These are phyloP conservation scores for Pelmatolapia mariae DNA, from an alignment of 2,113 vertebrate species.

Conservation along the genomic window DNA sequence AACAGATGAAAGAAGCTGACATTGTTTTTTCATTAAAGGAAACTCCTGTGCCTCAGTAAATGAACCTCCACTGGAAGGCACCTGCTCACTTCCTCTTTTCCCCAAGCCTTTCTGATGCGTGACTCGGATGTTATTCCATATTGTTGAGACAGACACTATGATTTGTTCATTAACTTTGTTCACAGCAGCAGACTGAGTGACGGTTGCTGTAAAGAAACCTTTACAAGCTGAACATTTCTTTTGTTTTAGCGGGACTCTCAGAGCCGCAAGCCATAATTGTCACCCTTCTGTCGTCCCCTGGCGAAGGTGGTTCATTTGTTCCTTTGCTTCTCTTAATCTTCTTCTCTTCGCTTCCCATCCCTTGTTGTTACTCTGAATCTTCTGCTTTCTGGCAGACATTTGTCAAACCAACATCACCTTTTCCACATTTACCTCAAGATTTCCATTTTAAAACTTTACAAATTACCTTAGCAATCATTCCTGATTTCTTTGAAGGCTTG, in stretches of 20 bases:
- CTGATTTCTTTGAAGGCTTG: background rate
- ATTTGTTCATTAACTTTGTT: background rate
- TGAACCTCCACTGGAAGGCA: rapidly evolving
- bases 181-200: background rate
- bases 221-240: background rate
- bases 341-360: background rate
- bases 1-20: background rate
- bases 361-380: background rate
- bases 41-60: background rate
- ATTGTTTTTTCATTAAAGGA: background rate
- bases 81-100: background rate
- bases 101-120: background rate
- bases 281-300: background rate
- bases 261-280: background rate
- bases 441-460: background rate
- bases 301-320: background rate
- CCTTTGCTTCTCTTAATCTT: background rate
- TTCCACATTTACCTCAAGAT: background rate
- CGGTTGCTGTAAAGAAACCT: background rate
- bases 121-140: background rate
- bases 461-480: background rate
- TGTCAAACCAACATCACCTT: background rate
- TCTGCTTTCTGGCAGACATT: background rate
- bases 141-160: background rate
- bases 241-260: background rate